Conservation (phyloP, 2,113 vertebrate species). For the Charina bottae region DNA sequence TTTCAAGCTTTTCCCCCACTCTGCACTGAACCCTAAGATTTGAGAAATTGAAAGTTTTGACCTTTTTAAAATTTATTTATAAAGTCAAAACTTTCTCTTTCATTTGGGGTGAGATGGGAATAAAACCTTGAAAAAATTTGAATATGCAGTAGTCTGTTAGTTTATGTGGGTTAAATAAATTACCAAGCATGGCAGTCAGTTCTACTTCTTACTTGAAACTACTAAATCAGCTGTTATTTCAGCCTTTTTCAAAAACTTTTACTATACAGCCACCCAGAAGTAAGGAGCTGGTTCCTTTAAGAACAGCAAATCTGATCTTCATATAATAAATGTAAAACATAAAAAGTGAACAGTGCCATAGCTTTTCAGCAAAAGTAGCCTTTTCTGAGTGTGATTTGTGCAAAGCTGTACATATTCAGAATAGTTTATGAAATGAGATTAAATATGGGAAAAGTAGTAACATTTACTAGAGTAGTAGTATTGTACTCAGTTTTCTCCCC, state of each 20-base stretch:
- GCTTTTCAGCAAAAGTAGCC: no score
- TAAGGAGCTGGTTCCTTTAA: neutral
- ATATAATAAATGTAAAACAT: neutral
- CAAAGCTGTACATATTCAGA: neutral
- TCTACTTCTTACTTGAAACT: neutral
- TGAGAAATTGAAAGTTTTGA: neutral
- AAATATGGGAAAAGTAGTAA: neutral
- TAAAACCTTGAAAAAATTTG: neutral
- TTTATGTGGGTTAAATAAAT: neutral
- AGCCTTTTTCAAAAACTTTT: neutral
- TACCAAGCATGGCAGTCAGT: neutral
- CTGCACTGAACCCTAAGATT: neutral
- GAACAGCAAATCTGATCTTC: neutral
- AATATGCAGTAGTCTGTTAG: neutral
- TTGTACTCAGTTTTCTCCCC: neutral
- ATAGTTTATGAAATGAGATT: neutral
- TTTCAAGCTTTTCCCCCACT: neutral
- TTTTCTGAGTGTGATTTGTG: no score
- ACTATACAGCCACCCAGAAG: neutral
- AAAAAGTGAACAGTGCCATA: no score
- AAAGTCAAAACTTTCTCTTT: neutral
- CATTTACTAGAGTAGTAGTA: no score
- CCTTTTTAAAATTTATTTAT: neutral
- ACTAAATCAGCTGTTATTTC: neutral
- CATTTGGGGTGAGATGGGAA: neutral